Conservation (phyloP, 1,140 invertebrate genomes). For the Drosophila truncata region DNA sequence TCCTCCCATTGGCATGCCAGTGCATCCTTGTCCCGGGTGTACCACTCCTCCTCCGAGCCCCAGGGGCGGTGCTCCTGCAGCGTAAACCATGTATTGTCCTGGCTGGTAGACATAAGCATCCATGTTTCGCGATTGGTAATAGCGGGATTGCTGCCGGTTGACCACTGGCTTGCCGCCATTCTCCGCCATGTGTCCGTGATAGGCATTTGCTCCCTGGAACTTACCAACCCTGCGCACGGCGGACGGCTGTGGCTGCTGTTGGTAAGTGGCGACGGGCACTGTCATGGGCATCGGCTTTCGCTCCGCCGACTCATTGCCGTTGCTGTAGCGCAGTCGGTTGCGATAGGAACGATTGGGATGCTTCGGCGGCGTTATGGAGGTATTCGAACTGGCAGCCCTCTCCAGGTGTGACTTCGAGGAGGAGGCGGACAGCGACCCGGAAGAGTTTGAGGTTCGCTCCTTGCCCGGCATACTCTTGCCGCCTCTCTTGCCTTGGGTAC, state of each 20-base stretch:
- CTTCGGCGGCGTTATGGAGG: slow-evolving; percentile 18
- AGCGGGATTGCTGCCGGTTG: slow-evolving; percentile 43
- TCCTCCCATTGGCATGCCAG: background rate
- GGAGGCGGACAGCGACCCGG: slow-evolving; percentile 53
- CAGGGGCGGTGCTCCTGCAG: slow-evolving; percentile 8
- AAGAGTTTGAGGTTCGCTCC: slow-evolving; percentile 51
- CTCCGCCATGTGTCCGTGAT: slow-evolving; percentile 9
- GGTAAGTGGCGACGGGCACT: background rate
- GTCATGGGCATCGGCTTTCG: background rate
- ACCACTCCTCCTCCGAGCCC: slow-evolving; percentile 4
- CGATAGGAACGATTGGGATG: slow-evolving; percentile 56
- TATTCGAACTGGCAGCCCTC: slow-evolving; percentile 1
- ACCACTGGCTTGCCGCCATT: slow-evolving; percentile 8
- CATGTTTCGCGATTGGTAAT: slow-evolving; percentile 59
- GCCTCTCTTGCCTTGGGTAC: slow-evolving; percentile 5
- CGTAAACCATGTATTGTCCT: slow-evolving; percentile 39
- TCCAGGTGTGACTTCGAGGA: slow-evolving; percentile 60
- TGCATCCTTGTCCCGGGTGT: slow-evolving; percentile 1
- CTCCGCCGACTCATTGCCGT: background rate
- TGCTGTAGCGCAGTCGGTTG: slow-evolving; percentile 53
- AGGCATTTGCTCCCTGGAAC: slow-evolving; percentile 21
- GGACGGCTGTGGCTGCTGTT: slow-evolving; percentile 13
- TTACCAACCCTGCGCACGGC: slow-evolving; percentile 3
- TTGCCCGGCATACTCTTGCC: slow-evolving; percentile 32
- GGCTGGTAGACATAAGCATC: slow-evolving; percentile 45